Base-by-base conservation (phyloP, 2,797 vertebrate species). In the Ispidina lecontei region DNA sequence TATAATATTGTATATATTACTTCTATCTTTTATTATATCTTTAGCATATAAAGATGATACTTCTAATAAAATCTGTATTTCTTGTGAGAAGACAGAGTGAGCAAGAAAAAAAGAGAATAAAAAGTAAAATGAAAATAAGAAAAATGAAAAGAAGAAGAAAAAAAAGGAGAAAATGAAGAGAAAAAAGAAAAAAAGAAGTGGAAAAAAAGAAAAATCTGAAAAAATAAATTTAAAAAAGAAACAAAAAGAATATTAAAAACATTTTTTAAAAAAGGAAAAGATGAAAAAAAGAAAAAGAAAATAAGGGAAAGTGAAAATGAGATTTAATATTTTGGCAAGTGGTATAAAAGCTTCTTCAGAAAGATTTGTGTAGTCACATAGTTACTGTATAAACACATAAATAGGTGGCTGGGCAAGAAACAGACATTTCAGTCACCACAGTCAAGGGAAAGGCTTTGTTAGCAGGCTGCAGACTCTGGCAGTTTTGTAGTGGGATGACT, bases 11-110 rank as follows among this genome's bases (percentile, higher is more conserved):
- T 37, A 28, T 31, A 28, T 51, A 31, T 68, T 67, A 25, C 26
- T 14, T 29, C 11, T 49, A 55, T 75, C 6, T 73, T 89, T 94
- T 89, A 70, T 72, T 90, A 25, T 29, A n/a, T 41, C 55, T 92
- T 93, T 79, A 83, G 31, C 17, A 46, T 63, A 25, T 15, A 49
- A 89, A 73, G 21, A 71, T 77, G 26, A 70, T 6, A 7, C 47
- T 71, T 86, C 86, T 54, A 78, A 63, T 55, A 54, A 86, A 60
- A 81, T 52, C 5, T 49, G 12, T 47, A 78, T 78, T 89, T 71
- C 4, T 47, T 67, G 25, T 46, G 54, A 68, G 29, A 25, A 84
- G 46, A 33, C 9, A 64, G 28, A 19, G 9, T 18, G 19, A 84
- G 21, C 10, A 44, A 83, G 9, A 51, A 46, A 47, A 47, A 22